Evolutionary conservation across 2,113 vertebrate species (phyloP).

Genomic region (Apodemus sylvaticus): DNA sequence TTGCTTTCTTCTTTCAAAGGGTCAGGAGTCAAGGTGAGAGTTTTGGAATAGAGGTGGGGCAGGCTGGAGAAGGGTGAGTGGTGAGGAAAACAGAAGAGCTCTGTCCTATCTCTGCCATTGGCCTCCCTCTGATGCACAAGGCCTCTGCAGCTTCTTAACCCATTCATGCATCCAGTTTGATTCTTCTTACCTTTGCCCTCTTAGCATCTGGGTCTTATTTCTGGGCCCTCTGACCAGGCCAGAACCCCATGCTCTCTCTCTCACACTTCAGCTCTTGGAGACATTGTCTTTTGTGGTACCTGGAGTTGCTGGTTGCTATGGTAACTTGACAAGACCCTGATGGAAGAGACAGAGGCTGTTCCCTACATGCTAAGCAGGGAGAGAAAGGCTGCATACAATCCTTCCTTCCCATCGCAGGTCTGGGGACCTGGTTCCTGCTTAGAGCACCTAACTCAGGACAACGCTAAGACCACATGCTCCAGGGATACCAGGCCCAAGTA

Average conservation of each 20-base stretch:
- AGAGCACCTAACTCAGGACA: not conserved
- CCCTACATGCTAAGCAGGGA: not conserved
- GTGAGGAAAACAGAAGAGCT: not conserved
- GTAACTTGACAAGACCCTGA: constrained; percentile 51
- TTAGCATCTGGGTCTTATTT: constrained; percentile 22
- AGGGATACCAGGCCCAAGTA: not conserved
- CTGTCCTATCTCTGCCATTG: not conserved
- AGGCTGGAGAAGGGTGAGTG: not conserved
- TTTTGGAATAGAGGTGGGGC: constrained; percentile 79
- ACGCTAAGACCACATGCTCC: not conserved
- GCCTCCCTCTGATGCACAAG: constrained; percentile 22
- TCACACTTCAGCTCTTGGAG: constrained; percentile 49
- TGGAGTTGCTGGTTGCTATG: constrained; percentile 68
- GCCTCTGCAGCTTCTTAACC: constrained; percentile 11
- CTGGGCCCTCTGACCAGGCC: constrained; percentile 33
- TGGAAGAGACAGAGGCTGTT: constrained; percentile 48
- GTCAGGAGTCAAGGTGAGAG: constrained; percentile 89
- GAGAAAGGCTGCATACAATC: not conserved
- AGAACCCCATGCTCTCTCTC: not conserved
- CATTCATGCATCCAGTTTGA: not conserved
- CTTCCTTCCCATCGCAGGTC: not conserved
- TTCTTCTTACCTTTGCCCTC: not conserved
- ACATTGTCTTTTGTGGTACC: constrained; percentile 48
- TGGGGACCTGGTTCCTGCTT: not conserved
- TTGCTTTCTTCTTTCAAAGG: constrained; percentile 85